Base-by-base conservation (phyloP, 2,797 vertebrate species). In the Clarias platycephalus region DNA sequence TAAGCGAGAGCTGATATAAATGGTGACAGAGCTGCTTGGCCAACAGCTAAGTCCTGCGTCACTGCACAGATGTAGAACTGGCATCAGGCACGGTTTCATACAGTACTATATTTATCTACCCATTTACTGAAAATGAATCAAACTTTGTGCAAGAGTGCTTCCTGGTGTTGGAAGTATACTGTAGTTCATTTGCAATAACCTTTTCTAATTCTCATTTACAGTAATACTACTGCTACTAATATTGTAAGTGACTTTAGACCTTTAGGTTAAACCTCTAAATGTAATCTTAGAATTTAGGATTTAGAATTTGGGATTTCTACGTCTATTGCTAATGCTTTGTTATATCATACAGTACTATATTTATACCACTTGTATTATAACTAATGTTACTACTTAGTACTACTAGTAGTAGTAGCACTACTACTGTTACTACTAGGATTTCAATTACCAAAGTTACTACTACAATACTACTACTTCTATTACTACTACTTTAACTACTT, bases 1-100 rank as follows among this genome's bases (percentile, higher is more conserved):
- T 89, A 92, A 77, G 84, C 86, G 80, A 81, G 81, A 81, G 58
- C 84, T 84, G 31, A 60, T 70, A 70, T 80, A 67, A 85, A 82
- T 82, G 81, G 81, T 78, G 85, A 86, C 82, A 76, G 75, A 67
- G 62, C 83, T 40, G 57, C 58, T 62, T 34, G 2, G 26, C 55
- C 60, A 44, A 71, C 68, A 71, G 28, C 24, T 71, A 26, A 53
- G 26, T 53, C 28, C 20, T 60, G 58, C 26, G 57, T 77, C 75
- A 77, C 75, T 60, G 31, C 37, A 13, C 58, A 63, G 60, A 64
- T 83, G 79, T 83, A 80, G 60, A 86, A 87, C 80, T 80, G 85
- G 70, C 88, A 86, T 87, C 86, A 87, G 22, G 34, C 58, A 18
- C 34, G 34, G 60, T 37, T 37, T 24, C 16, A n/a, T 15, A 77